Evolutionary conservation across 2,797 vertebrate genomes (phyloP), one percentile per base, ranked within the genome.

Genomic region (Enteromius radiatus): DNA sequence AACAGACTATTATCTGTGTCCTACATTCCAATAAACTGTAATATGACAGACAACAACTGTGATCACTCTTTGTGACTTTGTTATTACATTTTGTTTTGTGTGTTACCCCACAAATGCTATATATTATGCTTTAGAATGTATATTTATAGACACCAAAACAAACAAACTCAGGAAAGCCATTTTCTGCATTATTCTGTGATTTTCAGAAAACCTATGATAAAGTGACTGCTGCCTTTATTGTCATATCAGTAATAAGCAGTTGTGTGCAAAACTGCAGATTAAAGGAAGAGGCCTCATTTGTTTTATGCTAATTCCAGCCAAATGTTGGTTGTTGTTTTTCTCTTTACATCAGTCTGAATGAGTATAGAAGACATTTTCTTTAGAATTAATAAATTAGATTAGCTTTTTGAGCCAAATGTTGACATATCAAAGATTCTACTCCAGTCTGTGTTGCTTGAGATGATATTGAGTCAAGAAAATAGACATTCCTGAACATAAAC

Each of bases 181-280:
- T 65, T 68, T 33, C 31, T 52, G 45, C 59, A 17, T 56, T 69
- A 41, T 54, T 68, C 15, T 68, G 36, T 65, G 14, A 45, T 83
- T 69, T 69, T 59, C 49, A 74, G 41, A 31, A 76, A 67, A 38
- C 15, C 74, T 9, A 17, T 6, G n/a, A 68, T 69, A 56, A 76
- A 54, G 41, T 12, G 31, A 63, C 74, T 70, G 21, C 14, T 68
- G 38, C 74, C 52, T 45, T 19, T 59, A 77, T 33, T n/a, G 59
- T 33, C 5, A 47, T n/a, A 28, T 45, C 12, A 68, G 43, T 68
- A 77, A 31, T 45, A 23, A n/a, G 9, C 21, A 45, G 61, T 43
- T 67, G 31, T n/a, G 49, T 67, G 49, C 7, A 43, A 56, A 56
- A 76, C 12, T 28, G 61, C 11, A 68, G 45, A 28, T 82, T 28